Evolutionary conservation across 2,113 vertebrate species (phyloP).

Genomic region (Spermophilus dauricus): DNA sequence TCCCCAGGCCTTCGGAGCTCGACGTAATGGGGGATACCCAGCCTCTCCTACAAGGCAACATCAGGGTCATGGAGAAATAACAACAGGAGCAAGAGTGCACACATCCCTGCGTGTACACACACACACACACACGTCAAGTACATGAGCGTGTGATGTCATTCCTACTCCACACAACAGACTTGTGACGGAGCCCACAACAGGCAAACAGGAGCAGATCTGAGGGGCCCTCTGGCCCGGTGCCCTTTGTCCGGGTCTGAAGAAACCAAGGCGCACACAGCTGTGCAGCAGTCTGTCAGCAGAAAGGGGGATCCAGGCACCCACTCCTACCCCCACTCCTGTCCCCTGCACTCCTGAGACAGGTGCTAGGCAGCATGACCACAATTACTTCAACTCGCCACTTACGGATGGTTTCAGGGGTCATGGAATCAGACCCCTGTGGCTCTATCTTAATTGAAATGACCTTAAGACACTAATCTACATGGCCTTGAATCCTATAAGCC

Average conservation of each 20-base stretch:
- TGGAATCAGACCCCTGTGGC: too few relatives aligned
- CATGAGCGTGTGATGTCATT: neutral
- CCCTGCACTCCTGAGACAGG: accelerated
- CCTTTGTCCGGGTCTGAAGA: neutral
- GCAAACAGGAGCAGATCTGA: neutral
- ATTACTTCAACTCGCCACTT: too few relatives aligned
- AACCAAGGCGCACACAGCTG: neutral
- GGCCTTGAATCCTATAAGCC: neutral
- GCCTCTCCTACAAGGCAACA: neutral
- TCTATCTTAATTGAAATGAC: neutral
- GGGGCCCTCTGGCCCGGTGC: neutral
- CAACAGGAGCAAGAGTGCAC: neutral
- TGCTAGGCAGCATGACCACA: accelerated
- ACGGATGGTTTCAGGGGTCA: neutral
- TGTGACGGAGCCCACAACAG: too few relatives aligned
- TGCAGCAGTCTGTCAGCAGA: neutral
- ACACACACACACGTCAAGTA: neutral
- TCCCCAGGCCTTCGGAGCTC: neutral
- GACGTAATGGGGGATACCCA: too few relatives aligned
- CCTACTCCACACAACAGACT: neutral
- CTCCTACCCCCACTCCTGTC: neutral
- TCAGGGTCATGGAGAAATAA: neutral
- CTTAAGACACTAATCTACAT: neutral
- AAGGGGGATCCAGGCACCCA: neutral
- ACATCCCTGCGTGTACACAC: too few relatives aligned